These are phyloP conservation scores for Poliocrania exsul DNA, from an alignment of 2,797 vertebrate genomes.

Conservation along the genomic window DNA sequence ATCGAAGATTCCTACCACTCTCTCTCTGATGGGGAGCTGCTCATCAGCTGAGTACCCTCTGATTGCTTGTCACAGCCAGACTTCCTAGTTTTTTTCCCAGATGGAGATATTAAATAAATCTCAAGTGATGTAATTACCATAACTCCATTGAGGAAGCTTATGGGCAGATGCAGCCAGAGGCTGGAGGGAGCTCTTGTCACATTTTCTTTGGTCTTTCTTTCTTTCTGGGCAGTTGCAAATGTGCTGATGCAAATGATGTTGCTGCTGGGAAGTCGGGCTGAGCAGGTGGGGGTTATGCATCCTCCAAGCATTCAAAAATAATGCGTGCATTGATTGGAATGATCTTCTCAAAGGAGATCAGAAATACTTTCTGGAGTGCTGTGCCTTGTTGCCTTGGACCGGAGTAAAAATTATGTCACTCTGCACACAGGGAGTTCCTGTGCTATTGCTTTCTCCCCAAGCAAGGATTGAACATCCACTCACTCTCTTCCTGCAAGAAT, in stretches of 20 bases:
- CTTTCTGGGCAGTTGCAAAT: conserved; percentile 29
- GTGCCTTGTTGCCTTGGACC: neutral
- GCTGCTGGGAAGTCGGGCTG: neutral
- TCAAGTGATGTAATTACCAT: conserved; percentile 48
- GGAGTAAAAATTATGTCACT: neutral
- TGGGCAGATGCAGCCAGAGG: neutral
- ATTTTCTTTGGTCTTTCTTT: neutral
- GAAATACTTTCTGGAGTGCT: neutral
- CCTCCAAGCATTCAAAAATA: conserved; percentile 5
- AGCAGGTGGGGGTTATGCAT: neutral
- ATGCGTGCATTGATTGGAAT: neutral
- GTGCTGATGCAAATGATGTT: neutral
- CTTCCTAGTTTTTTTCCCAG: conserved; percentile 34
- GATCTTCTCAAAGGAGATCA: neutral
- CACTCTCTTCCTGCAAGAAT: neutral
- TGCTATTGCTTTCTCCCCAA: neutral
- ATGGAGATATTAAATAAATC: conserved; percentile 42
- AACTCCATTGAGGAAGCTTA: conserved; percentile 14
- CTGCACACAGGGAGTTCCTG: neutral
- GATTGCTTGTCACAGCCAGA: conserved; percentile 59
- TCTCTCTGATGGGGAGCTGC: conserved; percentile 29
- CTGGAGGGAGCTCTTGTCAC: neutral
- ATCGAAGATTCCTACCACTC: conserved; percentile 1
- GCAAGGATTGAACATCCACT: neutral
- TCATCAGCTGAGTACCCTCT: conserved; percentile 55